These are phyloP conservation scores for Bemisia tabaci DNA, from an alignment of 1,140 invertebrate genomes.

Conservation along the genomic window DNA sequence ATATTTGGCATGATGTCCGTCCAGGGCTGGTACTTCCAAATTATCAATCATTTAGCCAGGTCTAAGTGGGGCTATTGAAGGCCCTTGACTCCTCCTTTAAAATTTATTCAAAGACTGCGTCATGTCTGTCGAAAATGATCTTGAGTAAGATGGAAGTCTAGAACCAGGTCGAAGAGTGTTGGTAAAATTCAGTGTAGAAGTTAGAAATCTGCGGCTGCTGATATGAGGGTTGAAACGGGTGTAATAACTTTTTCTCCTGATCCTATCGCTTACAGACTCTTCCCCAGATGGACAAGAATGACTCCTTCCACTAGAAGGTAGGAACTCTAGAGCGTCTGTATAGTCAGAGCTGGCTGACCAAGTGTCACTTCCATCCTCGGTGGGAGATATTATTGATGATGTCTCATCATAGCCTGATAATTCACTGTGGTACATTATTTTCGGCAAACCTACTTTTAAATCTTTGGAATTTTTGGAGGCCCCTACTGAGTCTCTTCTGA, in stretches of 20 bases:
- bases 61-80: no score
- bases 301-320: neutral
- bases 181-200: neutral
- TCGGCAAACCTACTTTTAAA: neutral
- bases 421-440: neutral
- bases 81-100: neutral
- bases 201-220: neutral
- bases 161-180: neutral
- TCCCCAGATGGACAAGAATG: constrained; percentile 16
- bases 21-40: no score
- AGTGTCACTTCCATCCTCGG: neutral
- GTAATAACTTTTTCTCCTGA: constrained; percentile 76
- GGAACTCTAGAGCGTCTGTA: neutral
- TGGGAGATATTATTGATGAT: neutral
- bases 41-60: no score
- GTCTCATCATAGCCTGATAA: neutral
- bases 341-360: neutral
- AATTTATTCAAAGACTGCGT: neutral
- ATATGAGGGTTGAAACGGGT: neutral
- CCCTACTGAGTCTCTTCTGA: neutral
- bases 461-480: neutral
- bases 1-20: no score
- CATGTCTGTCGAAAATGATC: neutral
- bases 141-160: neutral
- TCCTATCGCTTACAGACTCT: constrained; percentile 70